phyloP scores from a whole-genome alignment of 2,797 vertebrate species.

The Acomys russatus region DNA sequence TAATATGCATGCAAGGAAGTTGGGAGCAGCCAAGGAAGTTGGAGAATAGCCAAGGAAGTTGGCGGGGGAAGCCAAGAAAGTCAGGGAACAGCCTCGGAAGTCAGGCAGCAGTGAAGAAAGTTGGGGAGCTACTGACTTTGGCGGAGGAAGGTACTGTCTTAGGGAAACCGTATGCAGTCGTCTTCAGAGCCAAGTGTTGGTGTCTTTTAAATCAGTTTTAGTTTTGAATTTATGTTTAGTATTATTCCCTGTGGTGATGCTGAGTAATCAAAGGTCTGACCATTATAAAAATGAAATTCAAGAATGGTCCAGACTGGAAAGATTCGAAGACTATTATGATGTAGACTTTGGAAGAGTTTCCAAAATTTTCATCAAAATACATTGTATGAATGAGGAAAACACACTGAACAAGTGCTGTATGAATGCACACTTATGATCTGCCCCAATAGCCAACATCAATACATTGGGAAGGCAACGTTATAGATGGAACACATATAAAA shows the following conservation, averaged over 20 bases:
- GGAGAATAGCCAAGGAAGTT: neutral
- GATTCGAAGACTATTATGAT: neutral
- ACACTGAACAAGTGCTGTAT: neutral
- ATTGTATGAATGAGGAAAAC: neutral
- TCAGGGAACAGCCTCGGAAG: neutral
- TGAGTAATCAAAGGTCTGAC: constrained; percentile 5
- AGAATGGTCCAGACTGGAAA: constrained; percentile 51
- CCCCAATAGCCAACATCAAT: neutral
- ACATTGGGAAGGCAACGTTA: neutral
- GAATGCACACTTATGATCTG: neutral
- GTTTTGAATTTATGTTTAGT: constrained; percentile 1
- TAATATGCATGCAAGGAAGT: neutral
- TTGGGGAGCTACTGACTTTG: neutral
- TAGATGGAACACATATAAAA: neutral
- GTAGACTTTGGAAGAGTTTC: neutral
- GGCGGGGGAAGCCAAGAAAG: neutral
- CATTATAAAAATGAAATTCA: constrained; percentile 44
- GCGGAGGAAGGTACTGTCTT: neutral
- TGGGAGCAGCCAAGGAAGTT: neutral
- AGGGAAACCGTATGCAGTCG: neutral
- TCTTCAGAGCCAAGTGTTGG: constrained; percentile 14
- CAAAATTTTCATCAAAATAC: neutral
- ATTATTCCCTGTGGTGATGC: neutral
- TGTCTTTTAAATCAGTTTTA: constrained; percentile 19
- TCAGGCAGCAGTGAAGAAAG: too few species aligned